phyloP scores from a whole-genome alignment of 2,113 vertebrate genomes.

The Anolis carolinensis region DNA sequence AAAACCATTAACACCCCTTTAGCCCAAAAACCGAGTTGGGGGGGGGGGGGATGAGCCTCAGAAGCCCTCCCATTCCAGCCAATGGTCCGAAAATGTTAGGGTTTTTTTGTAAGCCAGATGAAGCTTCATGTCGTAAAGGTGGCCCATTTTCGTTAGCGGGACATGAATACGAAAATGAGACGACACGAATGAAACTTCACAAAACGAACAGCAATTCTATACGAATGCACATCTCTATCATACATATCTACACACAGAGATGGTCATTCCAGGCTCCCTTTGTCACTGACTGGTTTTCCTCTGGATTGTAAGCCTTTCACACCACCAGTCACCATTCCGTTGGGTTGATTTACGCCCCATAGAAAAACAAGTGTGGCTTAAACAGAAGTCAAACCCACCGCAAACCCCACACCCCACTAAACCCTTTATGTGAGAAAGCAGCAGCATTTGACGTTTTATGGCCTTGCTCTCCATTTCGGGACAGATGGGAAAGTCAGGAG shows the following conservation, averaged over 20 bases:
- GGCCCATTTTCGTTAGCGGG: no score
- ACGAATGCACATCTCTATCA: no score
- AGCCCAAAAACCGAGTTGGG: no score
- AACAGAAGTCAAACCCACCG: background rate
- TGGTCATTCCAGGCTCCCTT: constrained; percentile 7
- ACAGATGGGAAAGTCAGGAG: background rate
- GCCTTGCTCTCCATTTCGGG: background rate
- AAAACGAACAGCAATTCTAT: no score
- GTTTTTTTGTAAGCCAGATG: no score
- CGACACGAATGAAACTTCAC: no score
- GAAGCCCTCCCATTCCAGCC: no score
- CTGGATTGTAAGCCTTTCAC: background rate
- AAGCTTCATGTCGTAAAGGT: no score
- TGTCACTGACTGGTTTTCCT: background rate
- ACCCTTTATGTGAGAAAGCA: background rate
- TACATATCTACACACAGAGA: background rate
- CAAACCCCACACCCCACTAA: background rate
- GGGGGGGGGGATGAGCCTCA: no score
- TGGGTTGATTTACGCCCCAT: background rate
- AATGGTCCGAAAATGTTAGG: no score
- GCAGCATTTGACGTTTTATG: background rate
- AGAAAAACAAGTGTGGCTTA: background rate
- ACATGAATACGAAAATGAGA: no score
- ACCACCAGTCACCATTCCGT: background rate
- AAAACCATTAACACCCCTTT: no score